Evolutionary conservation across 2,888 invertebrate genomes (phyloP), one percentile per base, ranked within the genome.

Genomic region (Cyclophora albipunctata): DNA sequence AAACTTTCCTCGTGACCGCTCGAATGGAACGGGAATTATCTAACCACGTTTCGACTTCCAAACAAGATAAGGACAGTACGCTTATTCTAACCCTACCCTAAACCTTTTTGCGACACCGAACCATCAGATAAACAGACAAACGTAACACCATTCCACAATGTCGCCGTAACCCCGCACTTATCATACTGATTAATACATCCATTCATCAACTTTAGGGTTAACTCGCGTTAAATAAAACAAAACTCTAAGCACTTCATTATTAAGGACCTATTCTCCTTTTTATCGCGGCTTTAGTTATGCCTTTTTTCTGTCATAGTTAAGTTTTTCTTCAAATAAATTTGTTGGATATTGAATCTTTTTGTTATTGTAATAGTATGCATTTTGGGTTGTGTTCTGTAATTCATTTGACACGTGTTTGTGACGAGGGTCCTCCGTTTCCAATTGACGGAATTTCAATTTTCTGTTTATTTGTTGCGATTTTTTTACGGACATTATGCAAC

Each of bases 371-470:
- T 53, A 55, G 42, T 48, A 48, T 37, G 40, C 44, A 45, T 46
- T 53, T 53, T 53, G 34, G 44, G 44, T 49, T 53, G 49, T 47
- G 43, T 40, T 40, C 45, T 49, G n/a, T 55, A 52, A 52, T 50
- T 51, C 51, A 49, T 48, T 51, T 51, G 51, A 72, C 56, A 56
- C 66, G 56, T 53, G 53, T 58, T 54, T 51, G 54, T 71, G 73
- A 72, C 70, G 61, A 71, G 73, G 73, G 71, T 73, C 34, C 7
- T 35, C 63, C 66, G 64, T 69, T 68, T 66, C 70, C 70, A 73
- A 75, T 75, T 67, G 70, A 58, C 61, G 65, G 67, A 64, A 69
- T 76, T 74, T 75, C 72, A 75, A 74, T 76, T 76, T 75, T 73
- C 67, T 68, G 64, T 58, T 66, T 68, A 67, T 73, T 70, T 72